Base-by-base conservation (phyloP, 2,113 vertebrate species). In the Symphodus melops region DNA sequence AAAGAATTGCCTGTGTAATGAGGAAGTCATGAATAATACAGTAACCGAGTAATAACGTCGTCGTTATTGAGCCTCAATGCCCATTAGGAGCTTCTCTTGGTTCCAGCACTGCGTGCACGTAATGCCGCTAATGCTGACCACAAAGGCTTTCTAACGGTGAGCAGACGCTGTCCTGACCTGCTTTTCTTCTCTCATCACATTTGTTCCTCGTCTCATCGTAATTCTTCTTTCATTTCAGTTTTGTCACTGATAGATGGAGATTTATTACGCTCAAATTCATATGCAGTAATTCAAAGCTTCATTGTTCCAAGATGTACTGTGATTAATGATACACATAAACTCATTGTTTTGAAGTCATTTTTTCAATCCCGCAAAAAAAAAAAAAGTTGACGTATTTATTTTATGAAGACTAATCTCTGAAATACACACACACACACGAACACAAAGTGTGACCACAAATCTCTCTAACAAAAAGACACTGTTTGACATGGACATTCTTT, bases 21-120 rank as follows among this genome's bases (percentile, higher is more conserved):
- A 84, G 92, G 79, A 90, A 87, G 84, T 88, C 83, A 93, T 93
- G 89, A 93, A 94, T 94, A 92, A 93, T 92, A 91, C 81, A 79
- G 78, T 81, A 88, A 80, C 81, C 54, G 63, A 89, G 89, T 92
- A 91, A 91, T 93, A 92, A 91, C 57, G 44, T 82, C 83, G 91
- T 89, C 89, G 91, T 93, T 93, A 93, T 91, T 93, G 91, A 92
- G 89, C 81, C 70, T 72, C 88, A 82, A 85, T 88, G 86, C 88
- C 87, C 87, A 91, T 93, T 90, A 91, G 88, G 69, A 85, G 77
- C 81, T 74, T 79, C 76, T 93, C 80, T 88, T 81, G 67, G 65
- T 84, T 86, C 71, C 75, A 86, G 77, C 75, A 68, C 77, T 84
- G 74, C 7, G 49, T n/a, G n/a, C n/a, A n/a, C n/a, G n/a, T 74